Conservation (phyloP, 2,113 vertebrate genomes). For the Trichechus manatus region DNA sequence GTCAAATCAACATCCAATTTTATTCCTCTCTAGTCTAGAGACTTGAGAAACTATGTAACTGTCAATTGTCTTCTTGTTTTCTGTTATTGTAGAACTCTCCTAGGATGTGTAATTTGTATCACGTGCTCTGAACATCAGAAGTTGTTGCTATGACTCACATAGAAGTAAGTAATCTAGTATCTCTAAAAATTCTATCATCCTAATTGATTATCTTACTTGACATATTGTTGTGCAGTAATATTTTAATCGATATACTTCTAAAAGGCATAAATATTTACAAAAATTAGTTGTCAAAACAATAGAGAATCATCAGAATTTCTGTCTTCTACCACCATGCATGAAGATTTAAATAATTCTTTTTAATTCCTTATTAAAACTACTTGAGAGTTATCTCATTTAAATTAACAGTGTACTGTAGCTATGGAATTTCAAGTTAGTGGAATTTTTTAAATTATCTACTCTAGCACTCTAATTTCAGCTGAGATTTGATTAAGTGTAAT, state of each 20-base stretch:
- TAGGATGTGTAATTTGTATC: neutral
- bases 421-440: too few species aligned
- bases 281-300: neutral
- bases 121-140: neutral
- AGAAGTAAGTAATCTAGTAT: neutral
- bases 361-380: neutral
- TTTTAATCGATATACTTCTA: neutral
- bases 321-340: neutral
- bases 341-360: neutral
- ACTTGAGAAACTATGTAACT: neutral
- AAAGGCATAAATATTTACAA: neutral
- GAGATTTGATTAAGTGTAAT: too few species aligned
- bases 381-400: constrained; percentile 1
- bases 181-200: too few species aligned
- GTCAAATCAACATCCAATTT: neutral
- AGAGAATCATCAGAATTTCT: neutral
- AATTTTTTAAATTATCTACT: too few species aligned
- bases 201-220: neutral
- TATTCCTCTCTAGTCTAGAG: neutral
- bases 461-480: too few species aligned
- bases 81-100: neutral
- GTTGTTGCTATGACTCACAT: neutral
- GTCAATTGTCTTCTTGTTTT: neutral
- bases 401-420: neutral
- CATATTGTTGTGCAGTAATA: neutral